Evolutionary conservation across 2,888 invertebrate genomes (phyloP).

Genomic region (Abscondita cerata): DNA sequence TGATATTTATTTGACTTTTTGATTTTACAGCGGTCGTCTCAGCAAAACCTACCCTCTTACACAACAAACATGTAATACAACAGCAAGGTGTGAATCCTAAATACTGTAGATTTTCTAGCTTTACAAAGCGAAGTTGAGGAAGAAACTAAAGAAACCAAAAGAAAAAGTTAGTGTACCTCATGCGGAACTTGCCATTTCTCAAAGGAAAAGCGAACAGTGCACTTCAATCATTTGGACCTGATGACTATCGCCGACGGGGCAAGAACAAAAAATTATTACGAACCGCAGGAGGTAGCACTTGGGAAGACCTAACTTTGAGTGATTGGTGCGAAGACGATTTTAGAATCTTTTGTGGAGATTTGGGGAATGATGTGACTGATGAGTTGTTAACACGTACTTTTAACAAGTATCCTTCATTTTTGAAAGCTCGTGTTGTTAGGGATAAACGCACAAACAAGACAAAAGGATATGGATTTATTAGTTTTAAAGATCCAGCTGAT

Average conservation of each 20-base stretch:
- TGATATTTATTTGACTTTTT: constrained; percentile 50
- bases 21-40: constrained; percentile 70
- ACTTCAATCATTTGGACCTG: constrained; percentile 64
- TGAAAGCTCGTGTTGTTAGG: constrained; percentile 92
- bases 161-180: constrained; percentile 66
- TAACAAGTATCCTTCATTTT: constrained; percentile 91
- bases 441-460: constrained; percentile 98
- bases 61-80: constrained; percentile 59
- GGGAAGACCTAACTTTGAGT: constrained; percentile 93
- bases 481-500: constrained; percentile 96
- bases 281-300: constrained; percentile 91
- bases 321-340: constrained; percentile 99
- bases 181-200: constrained; percentile 61
- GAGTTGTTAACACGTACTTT: constrained; percentile 96
- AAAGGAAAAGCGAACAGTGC: constrained; percentile 63
- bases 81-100: constrained; percentile 49
- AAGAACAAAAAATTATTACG: constrained; percentile 76
- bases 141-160: constrained; percentile 68
- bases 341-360: constrained; percentile 98
- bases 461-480: constrained; percentile 98
- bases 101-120: constrained; percentile 61
- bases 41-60: constrained; percentile 74
- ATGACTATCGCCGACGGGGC: constrained; percentile 59
- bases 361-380: constrained; percentile 99
- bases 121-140: constrained; percentile 65